Base-by-base conservation (phyloP, 35 echinoderm and acorn worm genomes). In the Heliocidaris tuberculata region DNA sequence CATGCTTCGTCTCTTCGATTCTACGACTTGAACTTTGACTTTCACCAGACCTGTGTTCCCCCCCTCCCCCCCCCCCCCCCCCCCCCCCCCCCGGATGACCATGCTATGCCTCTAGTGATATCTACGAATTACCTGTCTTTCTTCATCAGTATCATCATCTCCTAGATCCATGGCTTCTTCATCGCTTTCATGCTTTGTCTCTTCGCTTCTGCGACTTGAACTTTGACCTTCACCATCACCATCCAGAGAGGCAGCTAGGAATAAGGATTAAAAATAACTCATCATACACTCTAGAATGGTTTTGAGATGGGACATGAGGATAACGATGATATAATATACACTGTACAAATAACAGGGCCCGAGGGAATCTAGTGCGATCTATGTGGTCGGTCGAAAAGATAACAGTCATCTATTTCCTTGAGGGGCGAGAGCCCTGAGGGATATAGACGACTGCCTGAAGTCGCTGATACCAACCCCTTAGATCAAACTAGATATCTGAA, bases 61-160 rank as follows among this genome's bases (percentile, higher is more conserved):
- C n/a, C n/a, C 29, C 86, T 42, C 12, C 12, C 27, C 17, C 29
- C 86, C 86, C 12, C 11, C 24, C 24, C 3, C 17, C 5, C 9
- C 24, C 12, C 86, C 12, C 29, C 29, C 29, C 19, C 9, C 1
- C 10, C 29, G 5, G 7, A 87, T 87, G 12, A 12, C 59, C 59
- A 7, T 13, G 12, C 12, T 19, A 60, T 60, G 59, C 59, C 59
- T 10, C 19, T 60, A 87, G 86, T 15, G 29, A 9, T 87, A 1
- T 42, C 35, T 42, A 42, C 35, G 35, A 31, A 31, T 21, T 13
- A 92, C 90, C 90, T 92, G n/a, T 92, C 90, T 29, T 92, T 92
- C 90, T 92, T 92, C 90, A 48, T 92, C 90, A 47, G 90, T 92
- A 50, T 92, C 90, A 27, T 27, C 90, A 92, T 47, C 90, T 12